Conservation (phyloP, 2,797 vertebrate species). For the Vultur gryphus region DNA sequence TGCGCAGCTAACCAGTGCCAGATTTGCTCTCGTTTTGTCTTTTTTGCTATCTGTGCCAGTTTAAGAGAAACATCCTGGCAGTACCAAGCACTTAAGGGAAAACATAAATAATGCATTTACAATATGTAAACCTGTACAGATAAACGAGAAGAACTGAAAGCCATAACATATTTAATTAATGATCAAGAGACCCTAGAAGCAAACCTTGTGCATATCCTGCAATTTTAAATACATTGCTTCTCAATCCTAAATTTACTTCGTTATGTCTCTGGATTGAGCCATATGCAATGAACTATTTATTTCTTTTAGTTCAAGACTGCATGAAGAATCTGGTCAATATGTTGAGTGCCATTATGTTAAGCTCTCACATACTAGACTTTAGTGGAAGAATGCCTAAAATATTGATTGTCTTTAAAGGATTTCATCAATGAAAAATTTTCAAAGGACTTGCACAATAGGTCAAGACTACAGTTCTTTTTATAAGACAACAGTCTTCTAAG, state of each 20-base stretch:
- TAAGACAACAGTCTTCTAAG: background rate
- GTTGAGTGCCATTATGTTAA: background rate
- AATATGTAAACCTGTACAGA: conserved; percentile 56
- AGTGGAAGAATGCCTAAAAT: background rate
- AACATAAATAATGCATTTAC: conserved; percentile 59
- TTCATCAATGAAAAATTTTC: background rate
- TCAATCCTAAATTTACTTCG: background rate
- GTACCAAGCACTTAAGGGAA: conserved; percentile 52
- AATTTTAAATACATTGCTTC: conserved; percentile 9
- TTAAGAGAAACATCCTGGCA: conserved; percentile 49
- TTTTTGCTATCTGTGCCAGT: conserved; percentile 29
- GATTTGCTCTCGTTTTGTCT: conserved; percentile 6
- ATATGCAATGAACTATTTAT: background rate
- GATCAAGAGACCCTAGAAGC: conserved; percentile 7
- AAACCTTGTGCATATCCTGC: conserved; percentile 5
- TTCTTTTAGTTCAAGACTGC: background rate
- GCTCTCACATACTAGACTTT: background rate
- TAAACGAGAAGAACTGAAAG: conserved; percentile 55
- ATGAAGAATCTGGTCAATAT: background rate
- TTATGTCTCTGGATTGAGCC: background rate
- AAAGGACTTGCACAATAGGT: background rate
- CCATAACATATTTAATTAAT: conserved; percentile 65
- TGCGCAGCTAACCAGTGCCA: background rate
- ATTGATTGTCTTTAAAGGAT: background rate
- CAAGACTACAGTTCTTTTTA: background rate